Conservation (phyloP, 2,113 vertebrate species). For the Clarias magur region DNA sequence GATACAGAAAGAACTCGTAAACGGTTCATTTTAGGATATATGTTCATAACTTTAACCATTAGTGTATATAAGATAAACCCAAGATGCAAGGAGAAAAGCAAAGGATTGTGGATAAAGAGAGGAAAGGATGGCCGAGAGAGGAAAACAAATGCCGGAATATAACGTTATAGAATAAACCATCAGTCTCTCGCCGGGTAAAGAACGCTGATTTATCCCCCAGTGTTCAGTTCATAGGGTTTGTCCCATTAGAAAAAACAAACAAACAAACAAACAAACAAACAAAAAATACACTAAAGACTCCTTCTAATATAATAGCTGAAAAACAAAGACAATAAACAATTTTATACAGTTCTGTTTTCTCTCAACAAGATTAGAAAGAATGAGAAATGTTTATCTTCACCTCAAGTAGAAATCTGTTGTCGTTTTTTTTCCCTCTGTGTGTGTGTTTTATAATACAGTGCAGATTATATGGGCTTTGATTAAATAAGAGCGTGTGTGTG, state of each 20-base stretch:
- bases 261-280: constrained; percentile 35
- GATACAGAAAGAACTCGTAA: neutral
- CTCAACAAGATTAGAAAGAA: constrained; percentile 53
- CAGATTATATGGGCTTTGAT: constrained; percentile 86
- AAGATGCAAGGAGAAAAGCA: neutral
- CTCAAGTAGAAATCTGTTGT: constrained; percentile 77
- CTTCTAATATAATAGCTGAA: constrained; percentile 58
- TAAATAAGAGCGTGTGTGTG: constrained; percentile 52
- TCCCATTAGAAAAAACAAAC: constrained; percentile 63
- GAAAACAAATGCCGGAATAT: neutral
- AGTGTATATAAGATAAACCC: neutral
- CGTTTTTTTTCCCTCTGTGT: constrained; percentile 62
- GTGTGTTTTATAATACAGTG: constrained; percentile 86
- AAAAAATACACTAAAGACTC: constrained; percentile 59
- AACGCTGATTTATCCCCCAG: constrained; percentile 71
- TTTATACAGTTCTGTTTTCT: constrained; percentile 71
- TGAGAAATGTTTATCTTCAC: constrained; percentile 72
- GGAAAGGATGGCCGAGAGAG: neutral
- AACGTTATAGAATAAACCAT: constrained; percentile 72
- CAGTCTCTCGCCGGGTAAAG: constrained; percentile 70
- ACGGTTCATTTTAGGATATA: neutral
- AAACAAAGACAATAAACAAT: constrained; percentile 60
- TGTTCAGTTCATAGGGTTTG: constrained; percentile 86
- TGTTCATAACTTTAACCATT: neutral
- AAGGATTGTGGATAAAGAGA: constrained; percentile 5